Base-by-base conservation (phyloP, 2,797 vertebrate genomes). In the Pantherophis vulpinus region DNA sequence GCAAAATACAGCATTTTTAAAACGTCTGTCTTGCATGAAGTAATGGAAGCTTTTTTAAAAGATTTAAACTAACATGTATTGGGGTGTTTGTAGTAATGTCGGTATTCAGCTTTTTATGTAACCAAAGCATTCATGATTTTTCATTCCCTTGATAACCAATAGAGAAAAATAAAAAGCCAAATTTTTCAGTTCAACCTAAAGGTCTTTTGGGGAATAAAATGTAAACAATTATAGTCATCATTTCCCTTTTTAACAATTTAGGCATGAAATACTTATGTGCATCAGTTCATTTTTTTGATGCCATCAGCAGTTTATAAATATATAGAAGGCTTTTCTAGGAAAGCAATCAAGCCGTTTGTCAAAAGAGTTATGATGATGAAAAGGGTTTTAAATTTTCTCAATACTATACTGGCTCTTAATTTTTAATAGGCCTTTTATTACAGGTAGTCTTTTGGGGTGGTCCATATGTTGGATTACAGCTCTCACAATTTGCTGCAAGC, bases 311-410 rank as follows among this genome's bases (percentile, higher is more conserved):
- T 63, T 90, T 32, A 70, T 95, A 92, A 95, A 42, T 93, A 74
- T 1, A 86, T 54, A 32, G 56, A 3, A 83, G 5, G 32, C 91
- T 74, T 27, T 93, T 94, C 87, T 86, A 94, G 7, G 79, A 55
- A 93, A 42, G 6, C 91, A 91, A 58, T 95, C 83, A 92, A 90
- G 16, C 16, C 29, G 58, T 94, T 91, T 92, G 90, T 88, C 54
- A 4, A 93, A 92, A 70, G 29, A 58, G 94, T 96, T 54, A 51
- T 91, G 63, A 92, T 92, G 94, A 91, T 55, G 37, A 93, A 91
- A 86, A 88, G 63, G 89, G 8, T 96, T 96, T 92, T 25, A 66
- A 51, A 87, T 11, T 95, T 96, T 89, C 59, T 70, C 18, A 66
- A 20, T 51, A 70, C 60, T 20, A 87, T 42, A 70, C 47, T 16